Evolutionary conservation across 2,888 invertebrate genomes (phyloP).

Genomic region (Cosmia pyralina): DNA sequence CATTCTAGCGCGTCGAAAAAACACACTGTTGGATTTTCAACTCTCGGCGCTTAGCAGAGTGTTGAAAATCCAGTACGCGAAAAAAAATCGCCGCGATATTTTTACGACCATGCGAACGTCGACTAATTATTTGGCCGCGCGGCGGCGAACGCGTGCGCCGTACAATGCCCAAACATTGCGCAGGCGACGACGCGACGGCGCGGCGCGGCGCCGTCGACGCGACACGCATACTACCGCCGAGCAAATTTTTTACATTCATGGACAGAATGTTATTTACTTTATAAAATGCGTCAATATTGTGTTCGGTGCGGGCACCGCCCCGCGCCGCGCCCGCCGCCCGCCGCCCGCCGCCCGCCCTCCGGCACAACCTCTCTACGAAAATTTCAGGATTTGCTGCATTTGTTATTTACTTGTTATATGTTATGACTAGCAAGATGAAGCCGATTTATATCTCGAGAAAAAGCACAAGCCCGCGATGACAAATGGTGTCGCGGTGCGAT

Average conservation of each 20-base stretch:
- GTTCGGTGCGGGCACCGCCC: neutral
- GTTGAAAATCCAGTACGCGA: no score
- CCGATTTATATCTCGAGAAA: no score
- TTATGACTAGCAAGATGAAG: no score
- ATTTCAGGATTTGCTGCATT: neutral
- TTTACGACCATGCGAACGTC: no score
- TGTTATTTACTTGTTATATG: no score
- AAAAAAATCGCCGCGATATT: no score
- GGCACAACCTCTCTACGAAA: neutral
- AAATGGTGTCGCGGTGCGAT: neutral
- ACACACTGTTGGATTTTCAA: no score
- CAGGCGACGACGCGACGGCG: conserved; percentile 12
- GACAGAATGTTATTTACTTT: neutral
- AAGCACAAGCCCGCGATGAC: neutral
- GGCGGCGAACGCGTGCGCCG: conserved; percentile 13
- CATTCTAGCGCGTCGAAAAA: no score
- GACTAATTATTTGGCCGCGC: conserved; percentile 46
- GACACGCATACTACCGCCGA: neutral
- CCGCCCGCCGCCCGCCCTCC: no score
- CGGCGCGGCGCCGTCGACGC: no score
- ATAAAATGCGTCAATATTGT: neutral
- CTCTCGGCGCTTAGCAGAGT: no score
- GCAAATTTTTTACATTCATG: neutral
- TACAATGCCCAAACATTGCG: conserved; percentile 42
- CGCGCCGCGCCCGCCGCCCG: no score